A percentile compares a stretch with the other conserved stretches of the same genome.
Evolutionary conservation across 2,888 invertebrate genomes (phyloP).

Genomic region (Steromphala cineraria): DNA sequence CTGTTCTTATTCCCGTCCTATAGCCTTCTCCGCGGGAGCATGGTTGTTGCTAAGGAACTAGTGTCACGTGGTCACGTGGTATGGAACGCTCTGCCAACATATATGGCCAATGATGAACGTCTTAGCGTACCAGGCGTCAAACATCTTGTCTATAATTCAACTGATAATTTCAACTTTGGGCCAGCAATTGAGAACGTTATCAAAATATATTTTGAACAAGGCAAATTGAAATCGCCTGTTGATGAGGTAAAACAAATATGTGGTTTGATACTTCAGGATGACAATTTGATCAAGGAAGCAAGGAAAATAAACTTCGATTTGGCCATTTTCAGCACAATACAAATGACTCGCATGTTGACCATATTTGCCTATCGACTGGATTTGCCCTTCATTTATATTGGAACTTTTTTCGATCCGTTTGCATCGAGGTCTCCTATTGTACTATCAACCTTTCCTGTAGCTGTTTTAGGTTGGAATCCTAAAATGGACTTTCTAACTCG

Average conservation of each 20-base stretch:
- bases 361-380: constrained; percentile 30
- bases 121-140: too few species aligned
- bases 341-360: background rate
- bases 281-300: background rate
- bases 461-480: background rate
- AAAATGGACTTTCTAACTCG: constrained; percentile 21
- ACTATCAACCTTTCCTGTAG: background rate
- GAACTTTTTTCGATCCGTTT: background rate
- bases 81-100: too few species aligned
- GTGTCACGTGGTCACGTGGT: too few species aligned
- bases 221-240: background rate
- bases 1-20: too few species aligned
- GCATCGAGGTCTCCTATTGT: background rate
- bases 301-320: constrained; percentile 28
- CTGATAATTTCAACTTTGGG: too few species aligned
- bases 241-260: background rate
- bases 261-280: background rate
- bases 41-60: too few species aligned
- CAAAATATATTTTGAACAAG: too few species aligned
- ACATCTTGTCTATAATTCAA: too few species aligned
- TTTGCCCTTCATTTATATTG: constrained; percentile 30
- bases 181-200: too few species aligned
- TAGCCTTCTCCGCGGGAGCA: too few species aligned
- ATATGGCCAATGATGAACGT: too few species aligned
- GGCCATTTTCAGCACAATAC: constrained; percentile 28